Conservation (phyloP, 53 echinoderm and acorn worm species). For the Arbacia lixula region DNA sequence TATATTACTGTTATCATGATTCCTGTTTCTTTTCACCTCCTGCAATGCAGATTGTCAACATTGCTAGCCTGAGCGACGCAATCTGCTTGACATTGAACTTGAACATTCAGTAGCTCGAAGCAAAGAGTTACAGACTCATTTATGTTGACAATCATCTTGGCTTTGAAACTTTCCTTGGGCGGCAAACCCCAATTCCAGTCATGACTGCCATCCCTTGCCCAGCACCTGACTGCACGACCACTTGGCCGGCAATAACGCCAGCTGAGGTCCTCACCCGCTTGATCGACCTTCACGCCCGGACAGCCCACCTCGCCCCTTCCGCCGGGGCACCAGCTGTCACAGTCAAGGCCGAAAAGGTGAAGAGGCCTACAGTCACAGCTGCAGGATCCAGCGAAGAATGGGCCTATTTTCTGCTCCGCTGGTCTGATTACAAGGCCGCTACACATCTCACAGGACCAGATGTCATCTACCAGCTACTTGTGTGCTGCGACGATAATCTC, state of each 20-base stretch:
- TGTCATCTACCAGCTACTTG: constrained; percentile 66
- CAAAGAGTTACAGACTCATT: constrained; percentile 15
- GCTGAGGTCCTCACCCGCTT: constrained; percentile 52
- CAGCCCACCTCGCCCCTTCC: constrained; percentile 44
- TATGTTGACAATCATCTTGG: not conserved
- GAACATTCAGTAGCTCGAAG: too few species aligned
- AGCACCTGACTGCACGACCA: constrained; percentile 47
- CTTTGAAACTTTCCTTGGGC: not conserved
- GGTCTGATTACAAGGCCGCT: constrained; percentile 63
- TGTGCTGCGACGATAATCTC: constrained; percentile 72
- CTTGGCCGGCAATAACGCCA: constrained; percentile 21
- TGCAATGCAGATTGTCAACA: too few species aligned
- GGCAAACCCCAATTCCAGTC: too few species aligned
- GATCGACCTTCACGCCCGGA: constrained; percentile 57
- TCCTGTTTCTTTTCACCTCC: too few species aligned
- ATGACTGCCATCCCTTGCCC: constrained; percentile 29
- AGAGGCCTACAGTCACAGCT: constrained; percentile 19
- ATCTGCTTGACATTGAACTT: too few species aligned
- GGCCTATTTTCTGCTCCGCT: constrained; percentile 58
- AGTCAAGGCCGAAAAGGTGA: constrained; percentile 54
- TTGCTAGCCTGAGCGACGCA: too few species aligned
- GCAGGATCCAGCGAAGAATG: constrained; percentile 60
- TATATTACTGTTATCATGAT: too few species aligned
- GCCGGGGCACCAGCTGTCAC: not conserved
- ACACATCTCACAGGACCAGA: constrained; percentile 68